A percentile compares a stretch with the other conserved stretches of the same genome.
Evolutionary conservation across 2,797 vertebrate genomes (phyloP).

Genomic region (Rousettus madagascariensis): DNA sequence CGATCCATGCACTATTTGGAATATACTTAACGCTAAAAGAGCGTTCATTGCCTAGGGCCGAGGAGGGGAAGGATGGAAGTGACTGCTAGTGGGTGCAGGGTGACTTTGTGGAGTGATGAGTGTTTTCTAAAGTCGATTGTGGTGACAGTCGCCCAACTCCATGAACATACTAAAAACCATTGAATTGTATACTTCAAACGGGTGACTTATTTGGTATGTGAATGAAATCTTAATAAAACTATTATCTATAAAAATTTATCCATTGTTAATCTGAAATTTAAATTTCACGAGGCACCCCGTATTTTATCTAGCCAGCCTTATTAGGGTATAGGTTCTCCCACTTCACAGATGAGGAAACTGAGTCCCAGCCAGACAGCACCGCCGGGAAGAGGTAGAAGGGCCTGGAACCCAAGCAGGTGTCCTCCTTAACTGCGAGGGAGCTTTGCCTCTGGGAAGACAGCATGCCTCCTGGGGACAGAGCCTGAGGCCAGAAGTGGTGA

Average conservation of each 20-base stretch:
- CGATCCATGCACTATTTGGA: not conserved
- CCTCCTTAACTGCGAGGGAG: not conserved
- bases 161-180: not conserved
- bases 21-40: not conserved
- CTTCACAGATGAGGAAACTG: not conserved
- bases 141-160: not conserved
- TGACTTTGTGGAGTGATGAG: not conserved
- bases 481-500: not conserved
- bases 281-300: not conserved
- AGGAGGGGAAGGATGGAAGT: rapidly evolving
- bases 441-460: not conserved
- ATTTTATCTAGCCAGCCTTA: not conserved
- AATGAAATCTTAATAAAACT: not conserved
- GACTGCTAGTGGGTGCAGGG: not conserved
- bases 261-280: not conserved
- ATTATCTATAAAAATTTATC: not conserved
- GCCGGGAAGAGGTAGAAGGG: not conserved
- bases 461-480: not conserved
- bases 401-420: not conserved
- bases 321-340: rapidly evolving
- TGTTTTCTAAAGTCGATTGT: not conserved
- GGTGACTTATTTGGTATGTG: not conserved
- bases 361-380: not conserved
- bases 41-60: no score
- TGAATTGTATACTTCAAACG: not conserved